Conservation (phyloP, 1,140 invertebrate genomes). For the Dufourea novaeangliae region DNA sequence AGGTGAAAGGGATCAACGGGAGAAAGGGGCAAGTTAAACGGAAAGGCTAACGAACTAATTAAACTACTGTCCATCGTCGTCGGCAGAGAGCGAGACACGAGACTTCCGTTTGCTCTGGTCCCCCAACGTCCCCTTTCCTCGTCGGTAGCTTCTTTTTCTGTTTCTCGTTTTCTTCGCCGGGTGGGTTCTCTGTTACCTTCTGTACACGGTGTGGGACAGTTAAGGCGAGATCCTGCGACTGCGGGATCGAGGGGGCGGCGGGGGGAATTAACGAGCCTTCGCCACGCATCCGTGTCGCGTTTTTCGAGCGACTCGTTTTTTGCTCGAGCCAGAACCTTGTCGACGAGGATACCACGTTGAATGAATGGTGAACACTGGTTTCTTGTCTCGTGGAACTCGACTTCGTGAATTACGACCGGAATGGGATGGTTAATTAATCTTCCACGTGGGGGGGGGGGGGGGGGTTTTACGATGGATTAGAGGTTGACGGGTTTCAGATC, state of each 20-base stretch:
- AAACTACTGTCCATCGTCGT: conserved; percentile 63
- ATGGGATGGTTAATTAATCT: neutral
- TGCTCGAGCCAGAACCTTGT: neutral
- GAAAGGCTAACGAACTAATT: conserved; percentile 74
- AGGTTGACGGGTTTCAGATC: too few species aligned
- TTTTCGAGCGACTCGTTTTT: conserved; percentile 15
- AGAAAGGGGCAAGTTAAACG: conserved; percentile 65
- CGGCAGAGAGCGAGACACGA: conserved; percentile 43
- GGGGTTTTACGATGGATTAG: too few species aligned
- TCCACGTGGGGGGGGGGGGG: too few species aligned
- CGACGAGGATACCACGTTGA: neutral
- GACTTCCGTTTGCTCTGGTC: conserved; percentile 25
- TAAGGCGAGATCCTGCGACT: neutral
- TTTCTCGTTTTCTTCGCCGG: neutral
- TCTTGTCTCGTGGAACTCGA: too few species aligned
- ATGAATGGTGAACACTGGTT: neutral
- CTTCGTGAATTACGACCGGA: neutral
- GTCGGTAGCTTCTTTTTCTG: neutral
- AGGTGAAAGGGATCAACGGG: conserved; percentile 15
- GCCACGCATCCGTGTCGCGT: conserved; percentile 20
- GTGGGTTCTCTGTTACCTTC: neutral
- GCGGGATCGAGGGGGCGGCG: neutral
- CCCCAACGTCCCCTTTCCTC: neutral
- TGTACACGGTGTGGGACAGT: conserved; percentile 2
- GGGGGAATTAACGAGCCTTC: conserved; percentile 7